Conservation (phyloP, 2,113 vertebrate species). For the Pseudorhombus dupliciocellatus region DNA sequence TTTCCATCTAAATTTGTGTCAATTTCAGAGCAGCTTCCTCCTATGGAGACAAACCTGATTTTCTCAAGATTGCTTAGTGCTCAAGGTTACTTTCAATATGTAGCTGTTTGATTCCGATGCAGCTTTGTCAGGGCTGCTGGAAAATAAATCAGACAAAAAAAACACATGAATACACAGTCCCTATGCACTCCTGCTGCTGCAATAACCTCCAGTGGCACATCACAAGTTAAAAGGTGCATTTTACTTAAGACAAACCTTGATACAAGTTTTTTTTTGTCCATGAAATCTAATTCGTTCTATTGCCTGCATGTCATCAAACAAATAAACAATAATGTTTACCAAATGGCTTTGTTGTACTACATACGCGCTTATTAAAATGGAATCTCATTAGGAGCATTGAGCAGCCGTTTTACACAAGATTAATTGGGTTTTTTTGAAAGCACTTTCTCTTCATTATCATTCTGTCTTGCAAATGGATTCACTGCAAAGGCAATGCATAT, state of each 20-base stretch:
- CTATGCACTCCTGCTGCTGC: not conserved
- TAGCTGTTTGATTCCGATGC: constrained; percentile 15
- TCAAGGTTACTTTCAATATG: constrained; percentile 37
- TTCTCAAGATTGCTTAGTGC: constrained; percentile 5
- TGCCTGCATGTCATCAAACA: constrained; percentile 70
- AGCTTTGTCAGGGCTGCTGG: constrained; percentile 8
- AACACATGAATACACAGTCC: not conserved
- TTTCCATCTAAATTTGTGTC: constrained; percentile 59
- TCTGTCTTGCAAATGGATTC: constrained; percentile 79
- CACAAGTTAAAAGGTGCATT: constrained; percentile 9
- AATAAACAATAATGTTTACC: constrained; percentile 80
- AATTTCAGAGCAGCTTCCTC: constrained; percentile 35
- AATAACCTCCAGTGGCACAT: not conserved
- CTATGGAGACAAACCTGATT: constrained; percentile 31
- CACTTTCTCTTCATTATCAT: constrained; percentile 82
- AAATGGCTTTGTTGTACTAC: constrained; percentile 80
- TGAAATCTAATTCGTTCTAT: constrained; percentile 58
- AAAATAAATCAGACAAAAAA: constrained; percentile 28
- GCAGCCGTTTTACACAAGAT: constrained; percentile 79
- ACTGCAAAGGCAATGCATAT: constrained; percentile 76
- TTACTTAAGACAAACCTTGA: constrained; percentile 34
- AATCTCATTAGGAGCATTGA: constrained; percentile 78
- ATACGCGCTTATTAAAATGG: constrained; percentile 78
- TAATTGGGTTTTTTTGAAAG: constrained; percentile 74
- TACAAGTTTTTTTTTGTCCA: constrained; percentile 43